Conservation (phyloP, 2,888 invertebrate species). For the Agrilus mali region DNA sequence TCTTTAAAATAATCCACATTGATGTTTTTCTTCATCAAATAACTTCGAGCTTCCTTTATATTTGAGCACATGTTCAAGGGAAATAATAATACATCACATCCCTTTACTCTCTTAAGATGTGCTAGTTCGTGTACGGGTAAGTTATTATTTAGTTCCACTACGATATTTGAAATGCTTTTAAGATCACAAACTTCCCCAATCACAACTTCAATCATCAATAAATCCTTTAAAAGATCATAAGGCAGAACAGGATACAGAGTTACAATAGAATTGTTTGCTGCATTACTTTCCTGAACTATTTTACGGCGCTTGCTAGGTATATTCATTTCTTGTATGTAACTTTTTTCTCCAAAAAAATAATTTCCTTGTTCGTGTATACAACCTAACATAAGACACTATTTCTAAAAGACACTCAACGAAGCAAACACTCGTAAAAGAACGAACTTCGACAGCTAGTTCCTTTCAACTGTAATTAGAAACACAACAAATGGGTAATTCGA, state of each 20-base stretch:
- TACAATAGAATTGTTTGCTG: too few relatives aligned
- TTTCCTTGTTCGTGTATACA: too few relatives aligned
- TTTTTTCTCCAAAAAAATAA: too few relatives aligned
- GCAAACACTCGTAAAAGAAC: too few relatives aligned
- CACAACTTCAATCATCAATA: constrained; percentile 43
- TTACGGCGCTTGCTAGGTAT: too few relatives aligned
- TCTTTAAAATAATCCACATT: constrained; percentile 39
- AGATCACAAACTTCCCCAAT: constrained; percentile 47
- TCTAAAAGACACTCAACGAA: too few relatives aligned
- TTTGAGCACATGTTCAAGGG: constrained; percentile 21
- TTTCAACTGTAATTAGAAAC: too few relatives aligned
- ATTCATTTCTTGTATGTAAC: too few relatives aligned
- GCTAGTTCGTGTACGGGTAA: constrained; percentile 47
- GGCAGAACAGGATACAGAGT: constrained; percentile 37
- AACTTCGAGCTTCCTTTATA: constrained; percentile 19
- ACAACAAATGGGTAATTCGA: too few relatives aligned
- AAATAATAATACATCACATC: constrained; percentile 45
- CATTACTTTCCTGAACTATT: too few relatives aligned
- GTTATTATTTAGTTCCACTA: constrained; percentile 43
- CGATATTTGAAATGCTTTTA: constrained; percentile 48
- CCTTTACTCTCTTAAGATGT: constrained; percentile 62
- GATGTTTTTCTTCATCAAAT: constrained; percentile 36
- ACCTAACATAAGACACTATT: too few relatives aligned
- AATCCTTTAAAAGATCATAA: constrained; percentile 37
- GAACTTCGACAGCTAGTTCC: too few relatives aligned